Evolutionary conservation across 2,888 invertebrate species (phyloP), one percentile per base, ranked within the genome.

Genomic region (Rhingia rostrata): DNA sequence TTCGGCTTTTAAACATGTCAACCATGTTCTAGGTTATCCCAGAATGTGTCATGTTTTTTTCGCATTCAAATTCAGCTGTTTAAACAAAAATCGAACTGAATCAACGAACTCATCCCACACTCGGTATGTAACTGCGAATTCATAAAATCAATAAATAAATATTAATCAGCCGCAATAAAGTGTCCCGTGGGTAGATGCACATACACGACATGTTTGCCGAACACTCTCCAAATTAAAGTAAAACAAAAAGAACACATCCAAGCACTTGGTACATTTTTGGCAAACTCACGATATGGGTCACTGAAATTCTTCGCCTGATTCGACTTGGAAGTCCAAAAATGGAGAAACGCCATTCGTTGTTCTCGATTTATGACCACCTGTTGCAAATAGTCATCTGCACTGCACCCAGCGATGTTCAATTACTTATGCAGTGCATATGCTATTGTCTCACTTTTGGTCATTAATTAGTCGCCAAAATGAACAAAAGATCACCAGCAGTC

Each of bases 201-300:
- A 77, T 14, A 53, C 45, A 61, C 51, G 72, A 70, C 51, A 39
- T 43, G 30, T 51, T 49, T 4, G 2, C 35, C 49, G 43, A 69
- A 53, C 32, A 58, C 60, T 41, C 41, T 58, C 58, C 33, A 67
- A 79, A 69, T 61, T 45, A 39, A 54, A 37, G 37, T 7, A 41
- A 53, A 14, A 33, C 32, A 58, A 53, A 60, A 51, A 41, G 10
- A 53, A 7, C 43, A 58, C 49, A 33, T 53, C 67, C 56, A 56
- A 43, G 49, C 61, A 67, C 72, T 61, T 78, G 61, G 54, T 58
- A 56, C 14, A 22, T 33, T 56, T 49, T 60, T 63, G 61, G 45
- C 32, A 69, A 30, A 37, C 35, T 30, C 66, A 69, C 69, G 69
- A 84, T 79, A 74, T 84, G 53, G 79, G 79, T 80, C 83, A 79